Evolutionary conservation across 2,113 vertebrate genomes (phyloP).

Genomic region (Phasianus colchicus): DNA sequence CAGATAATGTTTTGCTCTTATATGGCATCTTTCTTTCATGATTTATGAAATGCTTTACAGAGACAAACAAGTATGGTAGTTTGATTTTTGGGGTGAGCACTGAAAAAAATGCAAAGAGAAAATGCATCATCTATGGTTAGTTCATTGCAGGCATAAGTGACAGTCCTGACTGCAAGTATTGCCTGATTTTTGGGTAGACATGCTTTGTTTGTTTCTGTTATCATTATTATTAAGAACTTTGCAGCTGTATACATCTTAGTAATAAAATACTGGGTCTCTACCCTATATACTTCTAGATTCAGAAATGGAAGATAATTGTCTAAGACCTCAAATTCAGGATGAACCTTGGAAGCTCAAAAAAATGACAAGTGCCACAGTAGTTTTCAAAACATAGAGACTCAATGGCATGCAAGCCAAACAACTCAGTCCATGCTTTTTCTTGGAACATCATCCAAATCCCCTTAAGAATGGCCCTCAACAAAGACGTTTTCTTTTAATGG

Average conservation of each 20-base stretch:
- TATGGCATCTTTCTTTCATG: slow-evolving; percentile 6
- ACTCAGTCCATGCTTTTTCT: background rate
- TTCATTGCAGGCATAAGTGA: background rate
- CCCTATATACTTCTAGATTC: background rate
- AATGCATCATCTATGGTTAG: background rate
- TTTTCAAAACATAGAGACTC: background rate
- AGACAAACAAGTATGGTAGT: background rate
- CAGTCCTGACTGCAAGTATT: background rate
- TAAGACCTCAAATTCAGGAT: background rate
- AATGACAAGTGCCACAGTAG: background rate
- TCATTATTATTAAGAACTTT: background rate
- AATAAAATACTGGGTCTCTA: too few relatives aligned
- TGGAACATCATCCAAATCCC: background rate
- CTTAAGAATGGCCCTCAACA: slow-evolving; percentile 15
- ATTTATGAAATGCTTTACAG: slow-evolving; percentile 20
- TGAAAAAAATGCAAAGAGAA: background rate
- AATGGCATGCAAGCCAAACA: background rate
- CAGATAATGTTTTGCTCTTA: slow-evolving; percentile 2
- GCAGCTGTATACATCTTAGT: background rate
- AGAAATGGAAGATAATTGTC: background rate
- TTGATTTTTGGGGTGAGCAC: background rate
- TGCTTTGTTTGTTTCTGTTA: background rate
- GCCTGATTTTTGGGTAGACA: background rate
- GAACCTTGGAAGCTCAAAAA: background rate
- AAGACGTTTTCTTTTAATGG: background rate